Evolutionary conservation across 1,140 invertebrate genomes (phyloP).

Genomic region (Drosophila triauraria): DNA sequence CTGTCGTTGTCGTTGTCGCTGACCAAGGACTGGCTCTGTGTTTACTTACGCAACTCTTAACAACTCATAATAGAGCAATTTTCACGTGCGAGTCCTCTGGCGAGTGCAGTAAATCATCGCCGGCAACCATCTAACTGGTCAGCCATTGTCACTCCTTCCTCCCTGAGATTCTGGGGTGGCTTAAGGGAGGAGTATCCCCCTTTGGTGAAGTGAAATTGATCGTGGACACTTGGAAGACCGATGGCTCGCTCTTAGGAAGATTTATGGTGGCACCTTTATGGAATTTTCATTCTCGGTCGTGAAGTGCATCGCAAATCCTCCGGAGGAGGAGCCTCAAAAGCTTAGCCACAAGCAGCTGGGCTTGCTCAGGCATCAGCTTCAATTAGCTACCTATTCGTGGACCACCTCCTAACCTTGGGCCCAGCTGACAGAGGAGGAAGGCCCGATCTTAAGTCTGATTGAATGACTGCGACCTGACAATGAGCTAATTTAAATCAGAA

Average conservation of each 20-base stretch:
- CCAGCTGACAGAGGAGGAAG: conserved; percentile 25
- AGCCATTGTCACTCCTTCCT: conserved; percentile 73
- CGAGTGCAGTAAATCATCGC: conserved; percentile 69
- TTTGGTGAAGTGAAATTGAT: conserved; percentile 71
- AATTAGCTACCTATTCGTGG: conserved; percentile 29
- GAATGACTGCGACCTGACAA: conserved; percentile 59
- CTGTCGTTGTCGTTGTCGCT: conserved; percentile 36
- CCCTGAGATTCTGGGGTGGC: conserved; percentile 26
- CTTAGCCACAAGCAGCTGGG: conserved; percentile 41
- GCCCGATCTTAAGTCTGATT: conserved; percentile 57
- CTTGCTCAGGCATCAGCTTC: conserved; percentile 15
- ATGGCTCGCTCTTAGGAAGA: conserved; percentile 51
- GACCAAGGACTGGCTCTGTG: conserved; percentile 49
- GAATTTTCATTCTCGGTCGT: conserved; percentile 52
- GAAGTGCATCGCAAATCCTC: conserved; percentile 36
- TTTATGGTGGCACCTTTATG: conserved; percentile 65
- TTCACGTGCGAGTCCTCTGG: conserved; percentile 75
- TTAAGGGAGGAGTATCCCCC: conserved; percentile 19
- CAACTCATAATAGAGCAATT: conserved; percentile 85
- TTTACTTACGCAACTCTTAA: conserved; percentile 81
- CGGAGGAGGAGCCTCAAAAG: conserved; percentile 11
- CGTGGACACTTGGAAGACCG: conserved; percentile 67
- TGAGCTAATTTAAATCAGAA: conserved; percentile 80
- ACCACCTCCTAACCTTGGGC: conserved; percentile 53
- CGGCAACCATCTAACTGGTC: conserved; percentile 52